Base-by-base conservation (phyloP, 1,140 invertebrate genomes). In the Drosophila paulistorum region DNA sequence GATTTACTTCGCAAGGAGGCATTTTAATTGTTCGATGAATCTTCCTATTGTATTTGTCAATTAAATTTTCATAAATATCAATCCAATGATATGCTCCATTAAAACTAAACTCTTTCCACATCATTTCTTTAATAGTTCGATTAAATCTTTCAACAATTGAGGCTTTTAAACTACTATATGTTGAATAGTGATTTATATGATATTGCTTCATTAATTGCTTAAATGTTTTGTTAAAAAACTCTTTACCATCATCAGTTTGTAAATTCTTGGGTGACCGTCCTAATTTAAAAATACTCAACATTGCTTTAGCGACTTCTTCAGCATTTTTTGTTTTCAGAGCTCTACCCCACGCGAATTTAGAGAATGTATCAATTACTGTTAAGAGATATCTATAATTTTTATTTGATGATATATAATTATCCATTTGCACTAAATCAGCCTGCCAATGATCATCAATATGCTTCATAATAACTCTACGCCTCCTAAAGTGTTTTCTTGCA, bases 401-500 rank as follows among this genome's bases (percentile, higher is more conserved):
- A 54, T 69, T 63, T 30, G 13, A 60, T 69, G 58, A 62, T 62
- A 23, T 37, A 41, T 69, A 63, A 10, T 62, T 54, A 33, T 41
- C 60, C 90, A 93, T 92, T 74, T 93, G 90, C 7, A 91, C 90
- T 33, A 93, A 78, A 84, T 93, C 92, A 11, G 87, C 85, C 78
- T 92, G 92, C 89, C 89, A 93, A 3, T 90, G 74, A 60, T 93
- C 92, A 87, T 92, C 79, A 7, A 92, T 71, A 55, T 84, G 87
- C 66, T 85, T 87, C 17, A 90, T 74, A 35, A 91, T 79, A 61
- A 91, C 87, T 39, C 64, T 42, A 48, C 91, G 71, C 11, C 93
- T 72, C 30, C 30, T 66, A 86, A 84, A 93, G 74, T 91, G 91
- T 69, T 78, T 81, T 68, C 92, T 69, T 26, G 91, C 90, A 57